Evolutionary conservation across 1,140 invertebrate genomes (phyloP).

Genomic region (Apis cerana): DNA sequence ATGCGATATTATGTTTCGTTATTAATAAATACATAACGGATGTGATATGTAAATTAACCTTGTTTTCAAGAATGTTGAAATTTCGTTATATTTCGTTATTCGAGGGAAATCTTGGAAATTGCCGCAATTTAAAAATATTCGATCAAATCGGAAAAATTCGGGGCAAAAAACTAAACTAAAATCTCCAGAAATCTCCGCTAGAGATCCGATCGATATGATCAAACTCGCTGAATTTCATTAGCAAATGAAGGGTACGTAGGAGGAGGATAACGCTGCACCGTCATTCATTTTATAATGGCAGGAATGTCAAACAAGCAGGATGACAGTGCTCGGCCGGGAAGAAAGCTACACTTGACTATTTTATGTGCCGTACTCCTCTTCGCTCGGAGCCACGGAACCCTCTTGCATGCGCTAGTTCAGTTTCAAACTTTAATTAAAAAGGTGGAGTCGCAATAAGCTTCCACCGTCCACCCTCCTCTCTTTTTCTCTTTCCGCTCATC

Average conservation of each 20-base stretch:
- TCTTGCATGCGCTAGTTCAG: slow-evolving; percentile 63
- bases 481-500: neutral
- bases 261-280: neutral
- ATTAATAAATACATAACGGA: neutral
- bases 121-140: too few species aligned
- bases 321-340: slow-evolving; percentile 50
- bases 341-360: slow-evolving; percentile 65
- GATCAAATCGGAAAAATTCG: too few species aligned
- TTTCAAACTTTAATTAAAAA: slow-evolving; percentile 77
- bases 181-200: too few species aligned
- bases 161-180: too few species aligned
- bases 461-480: slow-evolving; percentile 24
- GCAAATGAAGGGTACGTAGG: slow-evolving; percentile 14
- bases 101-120: too few species aligned
- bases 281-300: slow-evolving; percentile 57
- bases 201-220: slow-evolving; percentile 11
- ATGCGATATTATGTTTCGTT: neutral
- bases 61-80: too few species aligned
- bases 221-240: slow-evolving; percentile 41
- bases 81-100: too few species aligned
- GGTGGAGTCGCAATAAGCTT: slow-evolving; percentile 66
- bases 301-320: slow-evolving; percentile 63
- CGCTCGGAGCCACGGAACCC: slow-evolving; percentile 50
- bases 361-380: slow-evolving; percentile 53
- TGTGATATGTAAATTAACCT: too few species aligned